Evolutionary conservation across 2,113 vertebrate genomes (phyloP), one percentile per base, ranked within the genome.

Genomic region (Chauna torquata): DNA sequence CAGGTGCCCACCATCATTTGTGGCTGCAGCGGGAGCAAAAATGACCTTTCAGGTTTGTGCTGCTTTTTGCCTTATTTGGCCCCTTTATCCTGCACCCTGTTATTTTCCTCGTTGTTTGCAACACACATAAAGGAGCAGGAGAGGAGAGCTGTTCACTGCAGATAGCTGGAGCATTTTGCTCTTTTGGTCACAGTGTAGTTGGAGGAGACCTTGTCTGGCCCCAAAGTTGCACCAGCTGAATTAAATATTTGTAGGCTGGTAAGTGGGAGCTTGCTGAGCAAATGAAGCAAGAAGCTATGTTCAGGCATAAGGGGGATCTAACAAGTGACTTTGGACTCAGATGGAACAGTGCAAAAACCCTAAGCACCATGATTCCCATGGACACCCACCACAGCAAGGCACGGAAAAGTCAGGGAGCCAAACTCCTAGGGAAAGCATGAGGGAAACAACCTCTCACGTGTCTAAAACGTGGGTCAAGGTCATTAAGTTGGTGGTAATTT

Each of bases 331-430:
- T 32, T 54, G 30, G 59, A 4, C 5, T n/a, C 28, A 12, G n/a
- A 59, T 22, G 11, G 18, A 52, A 82, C 70, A 55, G 45, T 79
- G 45, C 7, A 23, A 77, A 36, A 55, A 19, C n/a, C 44, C 25
- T 7, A 4, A 75, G 69, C 50, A 82, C 12, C 4, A 0, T 1
- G 16, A 15, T 55, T 72, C 38, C 76, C 17, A 7, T 1, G 0
- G 3, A 16, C 24, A 30, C 42, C 17, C 34, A 16, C 17, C 42
- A 19, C 6, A 49, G 54, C 40, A 40, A 87, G 62, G 58, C 65
- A 40, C 25, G 28, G 68, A 64, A 50, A 38, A 42, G 22, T 40
- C 9, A 1, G 15, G 45, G 72, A 88, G 52, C 11, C 62, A 52
- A 65, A 66, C 23, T 24, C 32, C 85, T n/a, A 38, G 30, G 15